Base-by-base conservation (phyloP, 2,113 vertebrate genomes). In the Sander vitreus region DNA sequence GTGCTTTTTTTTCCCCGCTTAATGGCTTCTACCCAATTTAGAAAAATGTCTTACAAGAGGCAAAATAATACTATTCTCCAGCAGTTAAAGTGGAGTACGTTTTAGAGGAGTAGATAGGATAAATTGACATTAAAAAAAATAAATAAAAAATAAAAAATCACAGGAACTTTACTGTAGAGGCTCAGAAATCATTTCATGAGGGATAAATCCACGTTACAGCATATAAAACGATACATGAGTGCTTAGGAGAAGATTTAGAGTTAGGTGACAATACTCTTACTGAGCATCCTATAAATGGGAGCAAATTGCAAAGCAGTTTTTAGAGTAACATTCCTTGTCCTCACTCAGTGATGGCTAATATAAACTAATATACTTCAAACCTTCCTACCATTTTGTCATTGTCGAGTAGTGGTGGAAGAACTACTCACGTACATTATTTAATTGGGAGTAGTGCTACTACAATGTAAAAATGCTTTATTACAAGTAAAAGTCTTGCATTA, bases 11-110 rank as follows among this genome's bases (percentile, higher is more conserved):
- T 88, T 81, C 51, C 62, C 60, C 60, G 85, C 84, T 85, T 93
- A 92, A 94, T 91, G 86, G 85, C 80, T 78, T 84, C 80, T 57
- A 77, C 68, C 84, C 82, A 87, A 87, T 92, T 92, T 85, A 75
- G 80, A 86, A 74, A 43, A 80, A 87, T 25, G 78, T 92, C 81
- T 89, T 85, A 67, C 86, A 88, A 70, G 75, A 91, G 89, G 93
- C 90, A 94, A 93, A 93, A 81, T 81, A 87, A 69, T 64, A 58
- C 83, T 55, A 63, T 92, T 87, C 48, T 14, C 21, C 12, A 50
- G 65, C 23, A 59, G 75, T 86, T 84, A 78, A 88, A 91, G 87
- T 77, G 76, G 63, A 87, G 84, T 81, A 82, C 72, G 54, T 90
- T 85, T 77, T 76, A 66, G 39, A 73, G 70, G 62, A 78, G 78